Evolutionary conservation across 2,888 invertebrate species (phyloP).

Genomic region (Heptascelio sp.): DNA sequence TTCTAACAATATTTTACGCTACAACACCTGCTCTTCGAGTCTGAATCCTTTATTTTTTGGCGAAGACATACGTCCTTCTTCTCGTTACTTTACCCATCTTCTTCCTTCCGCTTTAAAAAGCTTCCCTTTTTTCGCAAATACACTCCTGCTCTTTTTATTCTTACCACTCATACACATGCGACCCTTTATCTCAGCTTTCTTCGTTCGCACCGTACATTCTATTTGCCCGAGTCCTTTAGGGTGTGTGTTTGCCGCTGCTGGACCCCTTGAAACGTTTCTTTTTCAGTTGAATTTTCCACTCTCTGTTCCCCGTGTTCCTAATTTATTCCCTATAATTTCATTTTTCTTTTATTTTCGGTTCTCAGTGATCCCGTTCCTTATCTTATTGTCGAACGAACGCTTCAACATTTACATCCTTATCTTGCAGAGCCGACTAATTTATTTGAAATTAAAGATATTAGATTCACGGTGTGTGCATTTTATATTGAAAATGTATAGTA

Average conservation of each 20-base stretch:
- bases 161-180: constrained; percentile 31
- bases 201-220: constrained; percentile 21
- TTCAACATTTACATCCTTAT: no score
- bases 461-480: no score
- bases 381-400: no score
- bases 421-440: no score
- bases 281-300: no score
- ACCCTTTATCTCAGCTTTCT: constrained; percentile 1
- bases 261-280: no score
- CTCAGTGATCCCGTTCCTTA: no score
- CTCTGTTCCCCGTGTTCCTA: no score
- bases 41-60: constrained; percentile 11
- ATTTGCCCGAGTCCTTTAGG: constrained; percentile 23
- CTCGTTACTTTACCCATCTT: constrained; percentile 13
- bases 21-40: constrained; percentile 47
- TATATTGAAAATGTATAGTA: no score
- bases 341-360: no score
- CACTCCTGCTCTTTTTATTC: constrained; percentile 15
- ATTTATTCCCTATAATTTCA: no score
- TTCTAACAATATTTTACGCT: constrained; percentile 44
- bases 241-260: background rate
- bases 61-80: constrained; percentile 9
- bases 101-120: constrained; percentile 1
- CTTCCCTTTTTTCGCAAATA: constrained; percentile 4
- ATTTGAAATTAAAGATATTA: no score